phyloP scores from a whole-genome alignment of 2,113 vertebrate species.

The Coryphaenoides rupestris region DNA sequence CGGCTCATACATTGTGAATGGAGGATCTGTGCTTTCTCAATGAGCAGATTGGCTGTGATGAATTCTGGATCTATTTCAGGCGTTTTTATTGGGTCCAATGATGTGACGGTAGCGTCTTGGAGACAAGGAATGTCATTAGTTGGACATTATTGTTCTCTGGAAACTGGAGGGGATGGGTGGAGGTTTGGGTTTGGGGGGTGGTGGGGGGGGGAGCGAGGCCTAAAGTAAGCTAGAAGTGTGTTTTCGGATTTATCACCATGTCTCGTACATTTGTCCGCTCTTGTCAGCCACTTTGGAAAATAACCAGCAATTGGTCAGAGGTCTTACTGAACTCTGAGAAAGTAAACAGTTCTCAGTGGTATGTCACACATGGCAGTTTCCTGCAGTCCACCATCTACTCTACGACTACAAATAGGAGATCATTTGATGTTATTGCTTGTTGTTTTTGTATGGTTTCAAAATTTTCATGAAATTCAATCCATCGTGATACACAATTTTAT shows the following conservation, averaged over 20 bases:
- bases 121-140: not conserved
- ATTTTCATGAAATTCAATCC: too few species aligned
- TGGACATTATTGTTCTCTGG: not conserved
- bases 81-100: not conserved
- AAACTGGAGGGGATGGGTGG: not conserved
- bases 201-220: too few species aligned
- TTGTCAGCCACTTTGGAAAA: not conserved
- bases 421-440: too few species aligned
- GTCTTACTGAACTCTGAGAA: not conserved
- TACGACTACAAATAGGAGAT: too few species aligned
- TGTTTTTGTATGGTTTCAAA: too few species aligned
- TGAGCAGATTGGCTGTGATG: slow-evolving; percentile 17
- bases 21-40: slow-evolving; percentile 34
- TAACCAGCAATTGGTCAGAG: not conserved
- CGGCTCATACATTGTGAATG: slow-evolving; percentile 38
- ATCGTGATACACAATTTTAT: too few species aligned
- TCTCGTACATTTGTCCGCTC: not conserved
- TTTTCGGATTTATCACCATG: not conserved
- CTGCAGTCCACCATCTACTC: too few species aligned
- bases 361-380: too few species aligned
- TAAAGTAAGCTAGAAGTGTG: not conserved
- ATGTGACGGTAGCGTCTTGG: not conserved
- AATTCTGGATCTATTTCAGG: not conserved
- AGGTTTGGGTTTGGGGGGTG: not conserved
- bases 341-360: too few species aligned